Conservation (phyloP, 2,888 invertebrate genomes). For the Mesochorus sp. region DNA sequence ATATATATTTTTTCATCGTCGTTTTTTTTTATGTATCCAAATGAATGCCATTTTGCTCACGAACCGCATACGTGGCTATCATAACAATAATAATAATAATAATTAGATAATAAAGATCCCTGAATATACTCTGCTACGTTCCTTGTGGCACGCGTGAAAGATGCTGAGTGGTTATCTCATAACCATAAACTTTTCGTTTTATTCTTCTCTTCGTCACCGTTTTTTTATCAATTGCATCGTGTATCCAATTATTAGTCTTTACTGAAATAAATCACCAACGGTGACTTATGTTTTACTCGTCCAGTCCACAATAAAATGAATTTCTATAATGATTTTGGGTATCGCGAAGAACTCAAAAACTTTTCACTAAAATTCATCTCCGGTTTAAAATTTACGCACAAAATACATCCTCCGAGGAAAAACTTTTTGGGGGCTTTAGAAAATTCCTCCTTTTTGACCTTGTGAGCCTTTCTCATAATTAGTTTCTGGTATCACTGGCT, state of each 20-base stretch:
- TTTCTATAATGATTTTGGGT: too few species aligned
- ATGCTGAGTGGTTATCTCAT: constrained; percentile 68
- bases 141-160: constrained; percentile 72
- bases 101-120: constrained; percentile 81
- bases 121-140: constrained; percentile 75
- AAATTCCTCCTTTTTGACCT: constrained; percentile 66
- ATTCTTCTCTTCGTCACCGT: neutral
- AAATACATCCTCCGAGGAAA: too few species aligned
- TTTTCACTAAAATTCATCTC: too few species aligned
- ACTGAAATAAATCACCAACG: too few species aligned
- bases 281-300: too few species aligned
- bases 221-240: neutral
- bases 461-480: constrained; percentile 39
- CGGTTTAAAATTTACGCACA: too few species aligned
- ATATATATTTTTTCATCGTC: neutral
- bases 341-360: too few species aligned
- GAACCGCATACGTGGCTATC: constrained; percentile 58
- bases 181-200: constrained; percentile 66
- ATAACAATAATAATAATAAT: constrained; percentile 66
- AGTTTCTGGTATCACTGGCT: constrained; percentile 66
- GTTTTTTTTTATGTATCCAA: constrained; percentile 15
- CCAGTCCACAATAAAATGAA: too few species aligned
- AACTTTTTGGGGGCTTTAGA: constrained; percentile 19
- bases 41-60: constrained; percentile 40
- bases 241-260: too few species aligned